phyloP scores from a whole-genome alignment of 2,797 vertebrate genomes.

The Buphagus erythrorhynchus region DNA sequence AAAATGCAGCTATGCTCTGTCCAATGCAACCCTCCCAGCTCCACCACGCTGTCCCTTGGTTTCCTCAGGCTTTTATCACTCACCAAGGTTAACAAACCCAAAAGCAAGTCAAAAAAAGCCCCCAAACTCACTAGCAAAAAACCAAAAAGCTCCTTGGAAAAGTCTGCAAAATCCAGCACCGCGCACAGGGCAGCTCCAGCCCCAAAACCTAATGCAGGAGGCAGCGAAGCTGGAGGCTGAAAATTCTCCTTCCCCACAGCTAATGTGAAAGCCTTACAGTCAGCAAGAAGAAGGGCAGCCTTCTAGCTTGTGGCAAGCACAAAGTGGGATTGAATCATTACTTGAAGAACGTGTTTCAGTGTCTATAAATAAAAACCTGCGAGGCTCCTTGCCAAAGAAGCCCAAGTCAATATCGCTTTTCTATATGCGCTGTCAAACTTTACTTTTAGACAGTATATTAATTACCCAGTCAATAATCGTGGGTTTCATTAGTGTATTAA shows the following conservation, averaged over 20 bases:
- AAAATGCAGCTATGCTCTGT: fast-evolving
- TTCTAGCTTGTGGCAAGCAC: slow-evolving; percentile 60
- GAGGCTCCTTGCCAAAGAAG: slow-evolving; percentile 63
- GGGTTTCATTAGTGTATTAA: slow-evolving; percentile 85
- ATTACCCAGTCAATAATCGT: slow-evolving; percentile 80
- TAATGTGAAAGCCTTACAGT: slow-evolving; percentile 49
- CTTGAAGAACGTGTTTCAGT: slow-evolving; percentile 62
- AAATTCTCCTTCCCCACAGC: not conserved
- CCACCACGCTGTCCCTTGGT: not conserved
- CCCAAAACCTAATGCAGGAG: not conserved
- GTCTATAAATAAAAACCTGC: slow-evolving; percentile 73
- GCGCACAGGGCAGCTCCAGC: not conserved
- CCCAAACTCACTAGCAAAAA: not conserved
- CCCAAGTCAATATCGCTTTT: slow-evolving; percentile 74
- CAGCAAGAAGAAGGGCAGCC: slow-evolving; percentile 48
- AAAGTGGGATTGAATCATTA: slow-evolving; percentile 67
- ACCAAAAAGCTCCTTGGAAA: not conserved
- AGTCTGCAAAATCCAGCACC: not conserved
- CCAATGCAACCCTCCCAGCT: not conserved
- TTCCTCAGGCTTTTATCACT: not conserved
- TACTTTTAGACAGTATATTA: slow-evolving; percentile 83
- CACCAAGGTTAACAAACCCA: not conserved
- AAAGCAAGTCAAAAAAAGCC: not conserved
- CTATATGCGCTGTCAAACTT: slow-evolving; percentile 76
- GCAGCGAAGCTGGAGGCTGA: not conserved